Base-by-base conservation (phyloP, 2,113 vertebrate genomes). In the Psammodynastes pulverulentus region DNA sequence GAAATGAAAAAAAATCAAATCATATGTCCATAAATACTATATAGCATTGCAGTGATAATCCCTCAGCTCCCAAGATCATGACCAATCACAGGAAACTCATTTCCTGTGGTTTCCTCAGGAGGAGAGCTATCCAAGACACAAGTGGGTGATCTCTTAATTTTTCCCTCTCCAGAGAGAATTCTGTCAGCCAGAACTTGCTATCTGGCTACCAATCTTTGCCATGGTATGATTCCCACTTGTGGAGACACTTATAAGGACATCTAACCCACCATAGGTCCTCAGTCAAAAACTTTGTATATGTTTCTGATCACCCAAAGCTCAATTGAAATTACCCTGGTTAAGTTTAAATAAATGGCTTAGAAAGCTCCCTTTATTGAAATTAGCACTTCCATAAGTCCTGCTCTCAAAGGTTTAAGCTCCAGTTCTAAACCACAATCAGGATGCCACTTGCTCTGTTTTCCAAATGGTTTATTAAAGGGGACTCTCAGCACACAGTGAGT, bases 281-380 rank as follows among this genome's bases (percentile, higher is more conserved):
- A 19, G 15, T 2, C n/a, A 34, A 39, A 72, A 79, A 39, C 10
- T 3, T 23, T 48, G 7, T 56, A 86, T 3, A 23, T 3, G 29
- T 91, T 87, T 87, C 26, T 86, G 43, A 9, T 67, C 19, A 87
- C 10, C 10, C 54, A 67, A 54, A 56, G 49, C 12, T 49, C 54
- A 21, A 51, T 9, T 87, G 39, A 56, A 87, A 67, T 67, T 67
- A 91, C 39, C 9, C 84, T 19, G 1, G 29, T 91, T 21, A 46
- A 58, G 15, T n/a, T 49, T 62, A 91, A 86, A 21, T 17, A 54
- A 19, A 86, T 91, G 67, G 53, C 84, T 91, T 91, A 86, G 84
- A 86, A 91, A 58, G 2, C 9, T 91, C 53, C 26, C 52, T n/a
- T 58, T 86, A 86, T 86, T 86, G 58, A 91, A 91, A 91, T 49